phyloP scores from a whole-genome alignment of 2,113 vertebrate species.

The Cyprinodon brontotheroides region DNA sequence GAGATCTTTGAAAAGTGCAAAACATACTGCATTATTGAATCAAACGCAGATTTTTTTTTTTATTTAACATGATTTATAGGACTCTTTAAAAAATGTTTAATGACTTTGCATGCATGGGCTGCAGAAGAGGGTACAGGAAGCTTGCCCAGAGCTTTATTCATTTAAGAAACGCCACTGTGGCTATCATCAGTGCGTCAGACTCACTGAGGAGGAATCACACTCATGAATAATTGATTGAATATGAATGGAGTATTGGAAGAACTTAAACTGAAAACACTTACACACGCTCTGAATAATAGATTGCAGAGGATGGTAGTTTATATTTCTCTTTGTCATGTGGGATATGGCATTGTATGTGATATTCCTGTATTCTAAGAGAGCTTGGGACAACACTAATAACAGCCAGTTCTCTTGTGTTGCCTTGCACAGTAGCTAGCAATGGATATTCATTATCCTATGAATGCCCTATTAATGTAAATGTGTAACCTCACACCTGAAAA shows the following conservation, averaged over 20 bases:
- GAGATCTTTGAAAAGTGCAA: background rate
- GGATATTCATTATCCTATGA: constrained; percentile 13
- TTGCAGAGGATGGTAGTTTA: constrained; percentile 68
- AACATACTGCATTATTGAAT: background rate
- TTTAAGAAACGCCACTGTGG: constrained; percentile 19
- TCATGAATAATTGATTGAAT: constrained; percentile 76
- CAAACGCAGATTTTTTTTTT: background rate
- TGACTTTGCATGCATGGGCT: background rate
- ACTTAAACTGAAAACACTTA: constrained; percentile 78
- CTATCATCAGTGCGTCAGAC: constrained; percentile 52
- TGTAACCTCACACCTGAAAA: constrained; percentile 1
- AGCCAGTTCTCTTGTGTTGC: constrained; percentile 27
- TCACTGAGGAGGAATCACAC: constrained; percentile 56
- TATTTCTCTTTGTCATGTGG: constrained; percentile 60
- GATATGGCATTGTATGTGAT: constrained; percentile 46
- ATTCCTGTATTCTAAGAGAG: constrained; percentile 37
- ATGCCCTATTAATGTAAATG: constrained; percentile 7
- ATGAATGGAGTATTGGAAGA: constrained; percentile 68
- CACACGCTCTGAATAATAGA: constrained; percentile 73
- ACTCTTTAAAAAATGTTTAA: background rate
- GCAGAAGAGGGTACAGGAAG: background rate
- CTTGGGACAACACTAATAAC: constrained; percentile 24
- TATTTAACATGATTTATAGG: too few species aligned
- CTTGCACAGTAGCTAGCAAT: background rate
- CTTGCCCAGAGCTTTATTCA: background rate